Evolutionary conservation across 2,888 invertebrate genomes (phyloP).

Genomic region (Synergus umbraculus): DNA sequence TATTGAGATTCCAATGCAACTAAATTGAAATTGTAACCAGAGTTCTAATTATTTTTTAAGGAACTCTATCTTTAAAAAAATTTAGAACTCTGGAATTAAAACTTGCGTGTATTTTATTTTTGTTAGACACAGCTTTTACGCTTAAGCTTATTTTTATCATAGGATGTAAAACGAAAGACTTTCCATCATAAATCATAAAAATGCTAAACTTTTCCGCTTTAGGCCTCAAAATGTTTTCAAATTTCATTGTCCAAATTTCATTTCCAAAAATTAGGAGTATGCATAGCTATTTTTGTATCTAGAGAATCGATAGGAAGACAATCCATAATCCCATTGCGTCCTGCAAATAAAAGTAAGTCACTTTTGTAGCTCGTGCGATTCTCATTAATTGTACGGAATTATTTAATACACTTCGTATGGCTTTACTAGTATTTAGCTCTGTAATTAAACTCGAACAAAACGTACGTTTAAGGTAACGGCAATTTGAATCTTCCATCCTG

Average conservation of each 20-base stretch:
- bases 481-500: constrained; percentile 46
- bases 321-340: constrained; percentile 71
- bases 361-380: constrained; percentile 17
- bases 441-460: constrained; percentile 40
- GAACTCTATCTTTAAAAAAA: not conserved
- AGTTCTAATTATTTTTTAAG: constrained; percentile 4
- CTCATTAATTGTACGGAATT: constrained; percentile 1
- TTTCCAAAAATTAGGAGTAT: constrained; percentile 36
- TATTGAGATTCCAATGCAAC: not conserved
- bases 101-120: not conserved
- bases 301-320: constrained; percentile 66
- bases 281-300: constrained; percentile 61
- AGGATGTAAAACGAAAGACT: not conserved
- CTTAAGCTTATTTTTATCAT: not conserved
- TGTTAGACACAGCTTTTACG: not conserved
- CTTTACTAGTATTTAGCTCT: constrained; percentile 39
- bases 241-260: constrained; percentile 4
- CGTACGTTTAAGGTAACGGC: constrained; percentile 18
- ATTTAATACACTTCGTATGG: constrained; percentile 33
- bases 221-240: not conserved
- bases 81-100: constrained; percentile 10
- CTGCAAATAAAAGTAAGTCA: constrained; percentile 54
- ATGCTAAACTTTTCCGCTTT: constrained; percentile 1
- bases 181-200: not conserved
- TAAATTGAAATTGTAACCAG: constrained; percentile 2